Evolutionary conservation across 2,797 vertebrate species (phyloP), one percentile per base, ranked within the genome.

Genomic region (Pygocentrus nattereri): DNA sequence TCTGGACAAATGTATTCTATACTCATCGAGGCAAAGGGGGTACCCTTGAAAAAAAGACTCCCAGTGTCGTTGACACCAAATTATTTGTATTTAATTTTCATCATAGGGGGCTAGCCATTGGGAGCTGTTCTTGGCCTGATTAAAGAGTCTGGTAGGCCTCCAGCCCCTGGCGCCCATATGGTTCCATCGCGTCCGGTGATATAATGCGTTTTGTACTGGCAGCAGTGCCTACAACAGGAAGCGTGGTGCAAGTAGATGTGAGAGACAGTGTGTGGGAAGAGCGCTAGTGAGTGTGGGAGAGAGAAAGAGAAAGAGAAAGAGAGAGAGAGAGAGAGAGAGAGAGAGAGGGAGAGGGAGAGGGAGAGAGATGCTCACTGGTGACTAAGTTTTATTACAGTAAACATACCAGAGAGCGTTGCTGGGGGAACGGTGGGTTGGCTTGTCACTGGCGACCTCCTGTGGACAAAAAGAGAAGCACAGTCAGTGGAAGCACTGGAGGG

Each of bases 361-460:
- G 49, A 79, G 78, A 70, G 74, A 62, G 49, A 80, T 72, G 68
- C 88, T 84, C 61, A 49, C 73, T 79, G 80, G 82, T 89, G 81
- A 80, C 85, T 62, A 80, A 76, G 58, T 76, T 88, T 91, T 88
- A 91, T 86, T 91, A 87, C 85, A 85, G 88, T 89, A 88, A 91
- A 91, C 91, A 86, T 93, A 98, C 97, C 97, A 93, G 97, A 98
- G 85, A 98, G 95, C 6, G 95, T 97, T 92, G 97, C 97, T 94
- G 96, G 96, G 93, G 96, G 96, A 92, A 97, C 94, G 27, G 95
- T 95, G 86, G 95, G 94, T 90, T 97, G 96, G 89, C 94, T 95
- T 79, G 95, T 93, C 92, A 97, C 89, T 82, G 97, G 97, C 80
- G 97, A 97, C 92, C 97, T 94, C 93, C 97, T 97, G 94, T 88